Conservation (phyloP, 2,797 vertebrate species). For the Myotis vivesi region DNA sequence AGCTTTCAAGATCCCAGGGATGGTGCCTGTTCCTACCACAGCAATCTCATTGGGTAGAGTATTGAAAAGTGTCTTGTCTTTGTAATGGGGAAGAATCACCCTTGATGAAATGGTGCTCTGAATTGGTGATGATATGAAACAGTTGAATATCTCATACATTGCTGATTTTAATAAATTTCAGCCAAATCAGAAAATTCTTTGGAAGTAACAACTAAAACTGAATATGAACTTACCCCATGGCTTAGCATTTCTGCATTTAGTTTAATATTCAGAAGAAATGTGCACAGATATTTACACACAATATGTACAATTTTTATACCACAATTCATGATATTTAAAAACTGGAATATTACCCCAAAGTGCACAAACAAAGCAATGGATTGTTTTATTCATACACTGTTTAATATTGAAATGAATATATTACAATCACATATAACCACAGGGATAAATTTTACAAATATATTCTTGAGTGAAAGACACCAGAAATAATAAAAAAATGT, state of each 20-base stretch:
- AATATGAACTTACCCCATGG: neutral
- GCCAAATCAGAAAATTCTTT: neutral
- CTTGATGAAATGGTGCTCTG: neutral
- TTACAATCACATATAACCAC: neutral
- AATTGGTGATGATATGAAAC: neutral
- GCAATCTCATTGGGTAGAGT: neutral
- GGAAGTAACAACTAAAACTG: neutral
- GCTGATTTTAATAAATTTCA: neutral
- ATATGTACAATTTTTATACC: neutral
- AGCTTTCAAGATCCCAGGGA: neutral
- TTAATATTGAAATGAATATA: slow-evolving; percentile 6
- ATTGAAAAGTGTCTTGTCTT: neutral
- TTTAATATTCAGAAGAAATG: neutral
- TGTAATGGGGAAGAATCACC: neutral
- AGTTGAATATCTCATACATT: neutral
- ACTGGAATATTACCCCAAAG: neutral
- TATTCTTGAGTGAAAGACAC: neutral
- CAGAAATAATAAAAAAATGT: neutral
- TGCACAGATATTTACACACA: neutral
- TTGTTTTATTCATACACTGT: neutral
- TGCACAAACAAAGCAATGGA: neutral
- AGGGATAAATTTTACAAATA: neutral
- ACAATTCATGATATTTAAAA: neutral
- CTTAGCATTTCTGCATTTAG: neutral
- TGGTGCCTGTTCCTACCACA: neutral